phyloP scores from a whole-genome alignment of 2,888 invertebrate species.

The Philereme transversata region DNA sequence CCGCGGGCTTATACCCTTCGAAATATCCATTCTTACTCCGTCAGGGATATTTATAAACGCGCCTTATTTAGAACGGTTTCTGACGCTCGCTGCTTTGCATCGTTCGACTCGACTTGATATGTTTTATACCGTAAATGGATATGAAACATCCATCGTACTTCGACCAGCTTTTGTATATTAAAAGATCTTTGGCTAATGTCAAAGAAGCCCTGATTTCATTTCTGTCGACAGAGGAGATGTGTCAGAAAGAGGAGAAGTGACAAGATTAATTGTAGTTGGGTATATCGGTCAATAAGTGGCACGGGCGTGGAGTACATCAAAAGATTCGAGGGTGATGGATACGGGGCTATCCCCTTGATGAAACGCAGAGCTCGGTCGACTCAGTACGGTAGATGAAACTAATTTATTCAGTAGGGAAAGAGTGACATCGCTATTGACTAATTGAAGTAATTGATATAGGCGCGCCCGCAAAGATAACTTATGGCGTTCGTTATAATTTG shows the following conservation, averaged over 20 bases:
- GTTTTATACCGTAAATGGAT: slow-evolving; percentile 40
- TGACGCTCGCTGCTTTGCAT: slow-evolving; percentile 45
- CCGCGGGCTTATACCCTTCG: slow-evolving; percentile 62
- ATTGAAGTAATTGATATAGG: slow-evolving; percentile 31
- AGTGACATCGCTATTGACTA: slow-evolving; percentile 43
- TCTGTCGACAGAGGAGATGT: slow-evolving; percentile 53
- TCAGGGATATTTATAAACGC: slow-evolving; percentile 74
- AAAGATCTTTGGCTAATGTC: slow-evolving; percentile 38
- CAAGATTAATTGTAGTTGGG: slow-evolving; percentile 67
- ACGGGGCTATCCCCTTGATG: slow-evolving; percentile 58
- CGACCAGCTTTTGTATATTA: slow-evolving; percentile 31
- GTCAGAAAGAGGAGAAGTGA: slow-evolving; percentile 61
- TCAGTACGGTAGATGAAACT: slow-evolving; percentile 50
- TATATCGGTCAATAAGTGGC: slow-evolving; percentile 54
- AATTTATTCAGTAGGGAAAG: slow-evolving; percentile 53
- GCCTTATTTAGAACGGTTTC: slow-evolving; percentile 68
- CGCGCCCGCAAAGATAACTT: slow-evolving; percentile 19
- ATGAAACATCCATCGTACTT: slow-evolving; percentile 36
- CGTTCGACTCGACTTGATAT: slow-evolving; percentile 39
- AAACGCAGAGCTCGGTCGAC: slow-evolving; percentile 56
- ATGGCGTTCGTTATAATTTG: slow-evolving; percentile 21
- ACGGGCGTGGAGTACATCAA: slow-evolving; percentile 64
- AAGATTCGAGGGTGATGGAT: slow-evolving; percentile 67
- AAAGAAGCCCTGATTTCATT: slow-evolving; percentile 46
- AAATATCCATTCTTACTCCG: slow-evolving; percentile 67